Percentiles rank a stretch among this genome's conserved stretches.
These are phyloP conservation scores for Diplodus sargus DNA, from an alignment of 2,797 vertebrate species.

Conservation along the genomic window DNA sequence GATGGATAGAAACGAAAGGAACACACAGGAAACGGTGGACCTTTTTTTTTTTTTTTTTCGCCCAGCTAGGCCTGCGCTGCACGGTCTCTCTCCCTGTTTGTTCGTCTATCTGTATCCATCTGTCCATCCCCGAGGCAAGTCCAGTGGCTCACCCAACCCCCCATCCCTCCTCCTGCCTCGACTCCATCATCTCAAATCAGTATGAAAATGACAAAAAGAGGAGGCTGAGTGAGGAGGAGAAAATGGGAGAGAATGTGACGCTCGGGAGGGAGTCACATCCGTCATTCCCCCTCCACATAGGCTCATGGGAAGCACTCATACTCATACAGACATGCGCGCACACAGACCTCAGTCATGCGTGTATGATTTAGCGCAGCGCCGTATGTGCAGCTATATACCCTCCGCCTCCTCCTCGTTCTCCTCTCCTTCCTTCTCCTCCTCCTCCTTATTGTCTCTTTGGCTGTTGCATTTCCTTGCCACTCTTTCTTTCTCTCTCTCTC, in stretches of 20 bases:
- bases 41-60: slow-evolving; percentile 14
- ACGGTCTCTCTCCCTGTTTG: slow-evolving; percentile 12
- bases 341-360: slow-evolving; percentile 63
- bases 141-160: slow-evolving; percentile 23
- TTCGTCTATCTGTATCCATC: slow-evolving; percentile 38
- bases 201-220: slow-evolving; percentile 22
- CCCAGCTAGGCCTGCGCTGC: slow-evolving; percentile 13
- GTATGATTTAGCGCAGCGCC: slow-evolving; percentile 59
- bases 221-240: slow-evolving; percentile 15
- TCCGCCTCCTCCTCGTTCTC: slow-evolving; percentile 47
- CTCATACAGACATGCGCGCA: slow-evolving; percentile 22
- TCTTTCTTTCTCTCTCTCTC: slow-evolving; percentile 54
- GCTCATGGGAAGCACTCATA: slow-evolving; percentile 37
- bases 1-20: slow-evolving; percentile 39
- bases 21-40: slow-evolving; percentile 19
- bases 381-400: slow-evolving; percentile 60
- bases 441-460: slow-evolving; percentile 59
- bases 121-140: slow-evolving; percentile 35
- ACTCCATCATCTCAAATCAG: slow-evolving; percentile 47
- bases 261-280: slow-evolving; percentile 35
- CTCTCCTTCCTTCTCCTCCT: slow-evolving; percentile 34
- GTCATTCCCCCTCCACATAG: slow-evolving; percentile 37
- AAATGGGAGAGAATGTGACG: slow-evolving; percentile 1
- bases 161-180: not conserved
- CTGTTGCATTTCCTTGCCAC: slow-evolving; percentile 62